Evolutionary conservation across 2,113 vertebrate genomes (phyloP), one percentile per base, ranked within the genome.

Genomic region (Crotophaga sulcirostris): DNA sequence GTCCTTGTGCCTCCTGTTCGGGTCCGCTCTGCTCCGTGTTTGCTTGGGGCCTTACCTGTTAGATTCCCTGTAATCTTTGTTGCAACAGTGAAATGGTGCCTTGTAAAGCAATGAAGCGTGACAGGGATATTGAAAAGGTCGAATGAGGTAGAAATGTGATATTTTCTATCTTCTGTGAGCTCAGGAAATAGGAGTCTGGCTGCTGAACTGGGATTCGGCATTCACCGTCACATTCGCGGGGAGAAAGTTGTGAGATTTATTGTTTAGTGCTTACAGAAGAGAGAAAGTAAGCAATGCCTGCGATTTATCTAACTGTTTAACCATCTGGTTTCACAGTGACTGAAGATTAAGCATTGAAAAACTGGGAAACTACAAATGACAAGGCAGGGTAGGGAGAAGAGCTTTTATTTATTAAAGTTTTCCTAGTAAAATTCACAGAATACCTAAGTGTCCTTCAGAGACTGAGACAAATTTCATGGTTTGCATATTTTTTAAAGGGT

Each of bases 111-210:
- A 94, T 76, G 97, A 97, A 98, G 97, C 96, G 31, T 98, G 98
- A 97, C 97, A 94, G 96, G 96, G 95, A 97, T 96, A 96, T 98
- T 97, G 86, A 97, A 98, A 98, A 98, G 98, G 97, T 98, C 69
- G 97, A 98, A 87, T 88, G 97, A 97, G 97, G 96, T 76, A 96
- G 98, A 98, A 99, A 98, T 97, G 97, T 97, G 98, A 98, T 98
- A 98, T 98, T 94, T 97, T 98, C 97, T 98, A 47, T 98, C 98
- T 98, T 98, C 96, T 84, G 88, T 16, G 42, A 91, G 96, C 94
- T 95, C 89, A 94, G 97, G 98, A 98, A 98, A 98, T 95, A 97
- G 91, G 97, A 98, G 93, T 97, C 97, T 49, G 47, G 92, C 78
- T 86, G 90, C 89, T 49, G 88, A 89, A 73, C 81, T 87, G 87